phyloP scores from a whole-genome alignment of 2,797 vertebrate species.

The Acropternis orthonyx region DNA sequence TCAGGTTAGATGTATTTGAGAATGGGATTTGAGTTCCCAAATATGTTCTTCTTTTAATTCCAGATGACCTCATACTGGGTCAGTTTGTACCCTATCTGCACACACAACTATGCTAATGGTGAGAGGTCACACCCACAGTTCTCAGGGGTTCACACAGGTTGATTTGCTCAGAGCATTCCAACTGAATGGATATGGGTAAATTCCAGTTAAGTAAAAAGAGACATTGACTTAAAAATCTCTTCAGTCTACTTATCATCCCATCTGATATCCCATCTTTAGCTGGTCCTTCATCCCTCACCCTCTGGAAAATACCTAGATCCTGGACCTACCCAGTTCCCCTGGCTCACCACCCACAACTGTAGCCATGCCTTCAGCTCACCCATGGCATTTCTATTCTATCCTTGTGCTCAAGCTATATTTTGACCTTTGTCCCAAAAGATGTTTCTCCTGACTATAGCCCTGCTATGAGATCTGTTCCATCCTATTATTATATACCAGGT shows the following conservation, averaged over 20 bases:
- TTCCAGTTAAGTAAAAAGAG: not conserved
- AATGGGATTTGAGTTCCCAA: not conserved
- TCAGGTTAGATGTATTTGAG: not conserved
- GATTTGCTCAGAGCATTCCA: not conserved
- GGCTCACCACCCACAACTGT: not conserved
- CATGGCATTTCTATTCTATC: not conserved
- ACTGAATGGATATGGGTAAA: not conserved
- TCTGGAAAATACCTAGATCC: not conserved
- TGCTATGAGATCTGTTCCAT: not conserved
- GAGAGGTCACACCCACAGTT: not conserved
- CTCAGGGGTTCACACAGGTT: not conserved
- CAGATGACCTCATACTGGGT: not conserved
- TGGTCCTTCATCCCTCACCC: not conserved
- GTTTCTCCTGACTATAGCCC: not conserved
- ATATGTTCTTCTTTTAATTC: not conserved
- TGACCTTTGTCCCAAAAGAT: not conserved
- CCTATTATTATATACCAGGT: not conserved
- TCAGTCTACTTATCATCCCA: not conserved
- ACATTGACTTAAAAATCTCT: not conserved
- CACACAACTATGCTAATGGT: fast-evolving
- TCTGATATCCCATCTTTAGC: not conserved
- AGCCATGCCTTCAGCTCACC: not conserved
- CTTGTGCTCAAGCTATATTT: not conserved
- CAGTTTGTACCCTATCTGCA: not conserved
- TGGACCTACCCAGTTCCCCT: not conserved